phyloP scores from a whole-genome alignment of 2,113 vertebrate genomes.

The Turnix velox region DNA sequence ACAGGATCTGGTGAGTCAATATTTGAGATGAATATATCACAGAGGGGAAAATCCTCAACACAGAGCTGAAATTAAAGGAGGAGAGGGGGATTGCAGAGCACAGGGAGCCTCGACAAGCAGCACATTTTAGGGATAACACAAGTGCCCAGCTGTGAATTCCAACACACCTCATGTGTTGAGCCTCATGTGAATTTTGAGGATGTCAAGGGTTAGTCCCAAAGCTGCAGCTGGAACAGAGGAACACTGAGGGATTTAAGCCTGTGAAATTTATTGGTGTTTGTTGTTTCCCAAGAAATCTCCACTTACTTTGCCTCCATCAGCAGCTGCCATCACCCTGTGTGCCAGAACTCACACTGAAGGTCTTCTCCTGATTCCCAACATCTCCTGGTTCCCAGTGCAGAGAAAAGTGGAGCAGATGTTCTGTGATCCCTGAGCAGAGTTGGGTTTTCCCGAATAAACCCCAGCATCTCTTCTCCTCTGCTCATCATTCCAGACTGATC shows the following conservation, averaged over 20 bases:
- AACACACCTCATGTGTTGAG: fast-evolving
- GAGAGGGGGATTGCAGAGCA: not conserved
- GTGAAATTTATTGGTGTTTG: not conserved
- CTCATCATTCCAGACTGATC: not conserved
- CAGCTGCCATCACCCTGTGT: not conserved
- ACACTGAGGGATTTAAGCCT: too few species aligned
- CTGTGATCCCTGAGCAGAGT: not conserved
- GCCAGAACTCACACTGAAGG: not conserved
- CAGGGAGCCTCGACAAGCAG: not conserved
- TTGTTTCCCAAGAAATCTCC: not conserved
- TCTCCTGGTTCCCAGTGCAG: fast-evolving
- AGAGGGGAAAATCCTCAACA: slow-evolving; percentile 7
- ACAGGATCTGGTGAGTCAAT: slow-evolving; percentile 37
- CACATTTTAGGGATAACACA: fast-evolving
- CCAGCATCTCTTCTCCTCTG: not conserved
- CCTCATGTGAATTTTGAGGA: not conserved
- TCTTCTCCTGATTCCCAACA: not conserved
- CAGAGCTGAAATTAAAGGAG: not conserved
- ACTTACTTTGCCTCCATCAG: not conserved
- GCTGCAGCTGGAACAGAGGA: too few species aligned
- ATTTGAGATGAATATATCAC: slow-evolving; percentile 44
- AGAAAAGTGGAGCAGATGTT: not conserved
- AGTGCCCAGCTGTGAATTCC: not conserved
- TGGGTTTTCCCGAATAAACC: not conserved
- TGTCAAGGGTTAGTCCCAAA: not conserved